Evolutionary conservation across 2,888 invertebrate genomes (phyloP), one percentile per base, ranked within the genome.

Genomic region (Deilephila elpenor): DNA sequence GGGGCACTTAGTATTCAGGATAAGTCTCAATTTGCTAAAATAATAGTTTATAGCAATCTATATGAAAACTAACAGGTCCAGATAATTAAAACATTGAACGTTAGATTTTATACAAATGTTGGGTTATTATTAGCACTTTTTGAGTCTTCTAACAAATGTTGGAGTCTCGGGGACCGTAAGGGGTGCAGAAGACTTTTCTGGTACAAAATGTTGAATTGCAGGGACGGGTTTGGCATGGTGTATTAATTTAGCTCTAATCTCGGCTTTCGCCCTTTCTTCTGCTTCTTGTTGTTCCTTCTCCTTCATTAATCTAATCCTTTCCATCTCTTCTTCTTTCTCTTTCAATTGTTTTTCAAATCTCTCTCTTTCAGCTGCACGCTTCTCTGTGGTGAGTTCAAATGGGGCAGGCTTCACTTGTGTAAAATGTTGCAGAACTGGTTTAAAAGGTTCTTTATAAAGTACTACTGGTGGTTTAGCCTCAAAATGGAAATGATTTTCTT

Each of bases 151-250:
- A 19, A 94, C 81, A 85, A 95, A 95, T 75, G 93, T 94, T 0
- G 97, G 97, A 75, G 96, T 96, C 73, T 96, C 93, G 0, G 97
- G 96, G 25, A 95, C 91, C 1, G 97, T 97, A 1, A 97, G 82
- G 6, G 94, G 93, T 64, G 91, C 92, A 0, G 81, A 82, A 3
- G 96, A 95, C 73, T 94, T 95, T 72, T 95, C 89, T 19, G 96
- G 91, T 32, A 93, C 82, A 78, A 96, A 87, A 17, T 94, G 93
- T 75, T 93, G 93, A 74, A 90, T 92, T 14, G 88, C 88, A 20
- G 95, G 95, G 71, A 96, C 93, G 1, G 97, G 96, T 78, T 95
- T 95, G 0, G 97, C 96, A 86, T 96, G 96, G 76, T 95, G 94
- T 67, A 96, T 95, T 19, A 95, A 84, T 80, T 95, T 93, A 70